These are phyloP conservation scores for Malurus melanocephalus DNA, from an alignment of 2,113 vertebrate genomes.

Conservation along the genomic window DNA sequence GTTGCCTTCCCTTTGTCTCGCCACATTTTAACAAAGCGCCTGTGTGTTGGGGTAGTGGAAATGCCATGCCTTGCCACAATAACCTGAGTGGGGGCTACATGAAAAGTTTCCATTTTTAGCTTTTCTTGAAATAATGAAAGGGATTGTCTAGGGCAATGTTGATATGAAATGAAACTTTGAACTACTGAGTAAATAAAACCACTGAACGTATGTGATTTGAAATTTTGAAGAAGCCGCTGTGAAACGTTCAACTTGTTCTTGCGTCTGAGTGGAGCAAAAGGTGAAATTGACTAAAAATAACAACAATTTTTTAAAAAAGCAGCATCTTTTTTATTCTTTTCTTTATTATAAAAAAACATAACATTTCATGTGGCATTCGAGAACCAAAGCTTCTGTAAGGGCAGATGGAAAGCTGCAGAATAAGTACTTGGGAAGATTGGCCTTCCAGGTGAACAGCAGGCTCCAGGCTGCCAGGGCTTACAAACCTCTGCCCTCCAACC, in stretches of 20 bases:
- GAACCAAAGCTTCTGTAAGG: not conserved
- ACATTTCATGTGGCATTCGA: not conserved
- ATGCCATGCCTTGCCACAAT: not conserved
- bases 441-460: not conserved
- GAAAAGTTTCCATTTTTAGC: slow-evolving; percentile 21
- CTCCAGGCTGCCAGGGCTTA: not conserved
- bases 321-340: not conserved
- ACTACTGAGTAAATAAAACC: slow-evolving; percentile 22
- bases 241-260: not conserved
- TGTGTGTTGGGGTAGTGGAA: not conserved
- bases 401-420: not conserved
- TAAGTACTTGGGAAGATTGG: not conserved
- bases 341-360: not conserved
- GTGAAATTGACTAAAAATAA: not conserved
- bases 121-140: slow-evolving; percentile 5
- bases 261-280: not conserved
- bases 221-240: not conserved
- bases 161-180: slow-evolving; percentile 3
- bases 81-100: not conserved
- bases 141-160: not conserved
- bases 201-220: not conserved
- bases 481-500: not conserved
- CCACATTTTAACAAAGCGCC: not conserved
- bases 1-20: not conserved
- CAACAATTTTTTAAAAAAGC: not conserved